A percentile compares a stretch with the other conserved stretches of the same genome.
Conservation (phyloP, 2,113 vertebrate species). For the Corapipo altera region DNA sequence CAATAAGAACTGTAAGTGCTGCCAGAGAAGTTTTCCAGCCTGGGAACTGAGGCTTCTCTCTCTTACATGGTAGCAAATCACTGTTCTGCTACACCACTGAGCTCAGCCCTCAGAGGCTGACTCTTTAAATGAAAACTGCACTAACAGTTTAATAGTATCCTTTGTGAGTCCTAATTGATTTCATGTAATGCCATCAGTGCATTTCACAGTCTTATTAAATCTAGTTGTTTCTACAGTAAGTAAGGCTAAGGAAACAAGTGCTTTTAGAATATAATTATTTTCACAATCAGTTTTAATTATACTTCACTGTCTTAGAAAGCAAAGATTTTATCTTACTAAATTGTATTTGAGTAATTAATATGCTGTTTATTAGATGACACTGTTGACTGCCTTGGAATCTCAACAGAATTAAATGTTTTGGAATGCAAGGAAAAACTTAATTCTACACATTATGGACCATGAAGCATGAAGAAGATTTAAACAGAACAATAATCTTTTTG, state of each 20-base stretch:
- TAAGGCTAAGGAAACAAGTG: conserved; percentile 58
- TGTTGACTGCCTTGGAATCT: conserved; percentile 24
- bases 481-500: neutral
- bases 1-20: neutral
- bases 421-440: neutral
- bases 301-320: conserved; percentile 60
- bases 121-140: conserved; percentile 34
- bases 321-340: conserved; percentile 61
- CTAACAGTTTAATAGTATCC: conserved; percentile 40
- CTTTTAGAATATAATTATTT: conserved; percentile 72
- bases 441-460: neutral
- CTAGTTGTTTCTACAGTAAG: conserved; percentile 50
- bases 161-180: conserved; percentile 67
- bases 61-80: neutral
- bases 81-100: neutral
- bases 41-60: neutral
- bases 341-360: conserved; percentile 61
- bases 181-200: conserved; percentile 59
- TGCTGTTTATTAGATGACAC: conserved; percentile 25
- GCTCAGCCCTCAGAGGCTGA: conserved; percentile 5
- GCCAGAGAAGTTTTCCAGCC: neutral
- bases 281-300: conserved; percentile 70
- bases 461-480: neutral
- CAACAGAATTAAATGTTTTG: neutral
- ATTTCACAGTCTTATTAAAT: conserved; percentile 66